Evolutionary conservation across 2,888 invertebrate genomes (phyloP), one percentile per base, ranked within the genome.

Genomic region (Ptilodon capucinus): DNA sequence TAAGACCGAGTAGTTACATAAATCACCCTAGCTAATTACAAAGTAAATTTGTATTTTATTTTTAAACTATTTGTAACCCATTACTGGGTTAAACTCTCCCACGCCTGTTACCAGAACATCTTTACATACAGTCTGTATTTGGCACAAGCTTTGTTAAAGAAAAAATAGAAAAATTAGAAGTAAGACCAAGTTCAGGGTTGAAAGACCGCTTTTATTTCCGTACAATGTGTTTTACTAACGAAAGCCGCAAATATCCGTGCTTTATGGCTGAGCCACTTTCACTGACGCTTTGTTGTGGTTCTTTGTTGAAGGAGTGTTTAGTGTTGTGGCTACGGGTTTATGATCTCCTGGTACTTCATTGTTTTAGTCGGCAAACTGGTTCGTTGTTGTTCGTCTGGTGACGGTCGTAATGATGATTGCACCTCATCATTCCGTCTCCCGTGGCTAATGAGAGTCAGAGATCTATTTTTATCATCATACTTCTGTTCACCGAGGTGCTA

Each of bases 241-340:
- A 49, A 57, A 57, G 51, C 55, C 55, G 28, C 52, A 52, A 46
- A 56, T 48, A 44, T 54, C 28, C 11, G 23, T 32, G 46, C 40
- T 50, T 52, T 44, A 48, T 51, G 46, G 40, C 42, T 46, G 41
- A 60, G n/a, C 7, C 34, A 36, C 36, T 43, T 43, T 43, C 43
- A 25, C 36, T 43, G 17, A 23, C 16, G 21, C 16, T 40, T 18
- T 39, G 32, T 40, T 40, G 40, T 19, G 41, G 44, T 41, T 38
- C 19, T 38, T 19, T 19, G 38, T 38, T 19, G 9, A 16, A 35
- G 17, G 19, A 19, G 18, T 13, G 19, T 38, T 36, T 5, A 36
- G 17, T 38, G 17, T 43, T 41, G 35, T 44, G 34, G 34, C 32
- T 48, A 21, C 52, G 46, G 38, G 44, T 4, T 57, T 38, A 48